These are phyloP conservation scores for Sylvilagus bachmani DNA, from an alignment of 2,113 vertebrate genomes.

Conservation along the genomic window DNA sequence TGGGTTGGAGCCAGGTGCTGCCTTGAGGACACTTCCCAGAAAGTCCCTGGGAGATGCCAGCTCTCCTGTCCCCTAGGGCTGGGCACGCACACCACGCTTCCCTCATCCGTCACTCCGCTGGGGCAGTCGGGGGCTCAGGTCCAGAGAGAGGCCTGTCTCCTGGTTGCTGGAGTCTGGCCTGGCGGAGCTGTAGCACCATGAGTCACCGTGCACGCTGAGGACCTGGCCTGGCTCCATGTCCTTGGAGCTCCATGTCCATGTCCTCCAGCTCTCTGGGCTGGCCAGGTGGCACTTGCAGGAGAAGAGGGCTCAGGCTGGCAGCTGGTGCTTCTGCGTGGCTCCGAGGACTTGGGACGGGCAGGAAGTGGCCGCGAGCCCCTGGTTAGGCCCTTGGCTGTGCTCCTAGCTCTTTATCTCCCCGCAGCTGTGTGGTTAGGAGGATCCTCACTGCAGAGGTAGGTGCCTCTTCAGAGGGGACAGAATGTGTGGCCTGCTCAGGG, in stretches of 20 bases:
- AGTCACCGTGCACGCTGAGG: background rate
- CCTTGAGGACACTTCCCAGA: background rate
- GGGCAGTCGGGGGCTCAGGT: background rate
- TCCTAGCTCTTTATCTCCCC: background rate
- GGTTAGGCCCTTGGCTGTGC: accelerated
- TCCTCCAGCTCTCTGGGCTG: background rate
- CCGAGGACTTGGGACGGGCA: background rate
- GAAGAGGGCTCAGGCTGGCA: constrained; percentile 30
- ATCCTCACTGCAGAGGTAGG: too few species aligned
- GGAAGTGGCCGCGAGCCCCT: background rate
- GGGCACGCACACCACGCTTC: background rate
- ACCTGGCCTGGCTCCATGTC: constrained; percentile 5
- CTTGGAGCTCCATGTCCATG: constrained; percentile 30
- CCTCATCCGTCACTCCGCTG: background rate
- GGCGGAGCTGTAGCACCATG: background rate
- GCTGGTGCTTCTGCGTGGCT: background rate
- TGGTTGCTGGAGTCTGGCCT: background rate
- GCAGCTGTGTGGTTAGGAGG: background rate
- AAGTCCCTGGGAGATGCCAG: background rate
- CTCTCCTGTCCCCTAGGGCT: background rate
- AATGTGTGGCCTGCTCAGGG: background rate
- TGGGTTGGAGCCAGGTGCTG: background rate
- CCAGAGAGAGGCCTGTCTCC: background rate
- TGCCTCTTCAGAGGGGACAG: background rate
- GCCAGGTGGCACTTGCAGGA: constrained; percentile 7